Evolutionary conservation across 2,888 invertebrate species (phyloP).

Genomic region (Spodoptera littoralis): DNA sequence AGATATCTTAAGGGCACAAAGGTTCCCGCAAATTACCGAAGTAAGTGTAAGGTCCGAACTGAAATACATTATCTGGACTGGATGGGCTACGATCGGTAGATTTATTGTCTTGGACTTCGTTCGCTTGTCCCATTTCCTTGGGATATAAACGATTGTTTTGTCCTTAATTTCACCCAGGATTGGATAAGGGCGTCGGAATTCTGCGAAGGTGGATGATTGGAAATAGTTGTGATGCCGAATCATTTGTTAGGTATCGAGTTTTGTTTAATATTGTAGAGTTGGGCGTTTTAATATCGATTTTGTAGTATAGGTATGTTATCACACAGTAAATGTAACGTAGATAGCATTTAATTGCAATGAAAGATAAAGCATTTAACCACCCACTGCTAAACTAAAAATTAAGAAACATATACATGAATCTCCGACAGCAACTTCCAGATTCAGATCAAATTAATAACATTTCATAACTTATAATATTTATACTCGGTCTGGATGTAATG

Average conservation of each 20-base stretch:
- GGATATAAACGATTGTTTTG: conserved; percentile 64
- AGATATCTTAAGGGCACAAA: conserved; percentile 89
- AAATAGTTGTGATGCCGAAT: conserved; percentile 41
- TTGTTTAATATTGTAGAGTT: not conserved
- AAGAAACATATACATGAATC: too few species aligned
- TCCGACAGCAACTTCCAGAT: too few species aligned
- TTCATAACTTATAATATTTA: too few species aligned
- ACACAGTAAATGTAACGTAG: too few species aligned
- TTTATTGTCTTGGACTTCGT: conserved; percentile 77
- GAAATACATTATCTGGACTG: conserved; percentile 87
- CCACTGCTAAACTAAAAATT: too few species aligned
- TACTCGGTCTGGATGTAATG: too few species aligned
- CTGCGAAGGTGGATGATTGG: conserved; percentile 40
- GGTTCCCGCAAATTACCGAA: conserved; percentile 88
- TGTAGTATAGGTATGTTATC: too few species aligned
- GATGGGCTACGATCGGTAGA: conserved; percentile 80
- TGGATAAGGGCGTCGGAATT: conserved; percentile 42
- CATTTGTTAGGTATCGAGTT: not conserved
- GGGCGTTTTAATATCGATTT: not conserved
- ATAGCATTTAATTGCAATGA: too few species aligned
- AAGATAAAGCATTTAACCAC: too few species aligned
- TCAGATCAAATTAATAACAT: too few species aligned
- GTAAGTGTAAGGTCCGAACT: conserved; percentile 88
- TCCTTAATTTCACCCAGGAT: conserved; percentile 57
- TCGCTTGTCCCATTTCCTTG: conserved; percentile 79